These are phyloP conservation scores for Isaurus tuberculatus DNA, from an alignment of 92 coral and sea anemone species.

Conservation along the genomic window DNA sequence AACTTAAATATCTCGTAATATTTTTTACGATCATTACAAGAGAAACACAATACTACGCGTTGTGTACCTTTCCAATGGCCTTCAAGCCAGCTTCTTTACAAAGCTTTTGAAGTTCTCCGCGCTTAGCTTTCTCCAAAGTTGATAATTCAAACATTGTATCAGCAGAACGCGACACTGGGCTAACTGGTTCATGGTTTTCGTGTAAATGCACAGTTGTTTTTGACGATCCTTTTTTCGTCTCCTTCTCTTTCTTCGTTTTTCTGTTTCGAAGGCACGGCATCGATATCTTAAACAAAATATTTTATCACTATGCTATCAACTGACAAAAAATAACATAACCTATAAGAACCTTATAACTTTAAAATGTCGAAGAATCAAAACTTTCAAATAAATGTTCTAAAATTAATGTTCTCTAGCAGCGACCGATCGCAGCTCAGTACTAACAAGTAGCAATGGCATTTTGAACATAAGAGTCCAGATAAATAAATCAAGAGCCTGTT, in stretches of 20 bases:
- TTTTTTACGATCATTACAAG: neutral
- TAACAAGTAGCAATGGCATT: too few species aligned
- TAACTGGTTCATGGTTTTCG: neutral
- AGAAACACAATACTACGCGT: too few species aligned
- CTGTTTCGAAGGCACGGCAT: conserved; percentile 28
- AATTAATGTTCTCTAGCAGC: too few species aligned
- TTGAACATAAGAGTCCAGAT: too few species aligned
- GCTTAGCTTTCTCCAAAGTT: conserved; percentile 54
- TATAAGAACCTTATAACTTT: too few species aligned
- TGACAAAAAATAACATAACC: neutral
- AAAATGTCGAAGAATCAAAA: too few species aligned
- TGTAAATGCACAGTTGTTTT: neutral
- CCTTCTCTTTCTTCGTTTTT: conserved; percentile 11
- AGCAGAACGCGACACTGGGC: neutral
- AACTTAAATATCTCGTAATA: neutral
- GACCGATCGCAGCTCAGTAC: too few species aligned
- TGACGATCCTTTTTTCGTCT: neutral
- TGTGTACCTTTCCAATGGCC: conserved; percentile 87
- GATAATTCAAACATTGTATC: neutral
- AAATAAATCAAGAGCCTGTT: too few species aligned
- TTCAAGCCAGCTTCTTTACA: conserved; percentile 79
- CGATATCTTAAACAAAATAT: neutral
- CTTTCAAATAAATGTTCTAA: too few species aligned
- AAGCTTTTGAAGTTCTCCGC: conserved; percentile 69
- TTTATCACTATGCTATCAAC: neutral